Evolutionary conservation across 2,113 vertebrate species (phyloP).

Genomic region (Leucoraja erinaceus): DNA sequence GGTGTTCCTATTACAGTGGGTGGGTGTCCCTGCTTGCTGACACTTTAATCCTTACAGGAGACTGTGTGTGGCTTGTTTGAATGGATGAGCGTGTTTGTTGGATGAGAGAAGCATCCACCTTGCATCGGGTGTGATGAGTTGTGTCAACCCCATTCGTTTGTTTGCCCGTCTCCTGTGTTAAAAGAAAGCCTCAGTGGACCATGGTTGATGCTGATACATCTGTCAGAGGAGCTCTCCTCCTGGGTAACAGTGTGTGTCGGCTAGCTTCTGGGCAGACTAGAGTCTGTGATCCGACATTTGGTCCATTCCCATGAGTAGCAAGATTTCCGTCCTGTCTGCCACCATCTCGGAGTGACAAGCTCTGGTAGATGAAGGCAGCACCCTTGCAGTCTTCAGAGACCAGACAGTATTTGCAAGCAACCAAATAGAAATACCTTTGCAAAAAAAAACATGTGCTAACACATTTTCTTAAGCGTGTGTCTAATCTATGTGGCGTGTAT

Average conservation of each 20-base stretch:
- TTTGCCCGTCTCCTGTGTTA: constrained; percentile 35
- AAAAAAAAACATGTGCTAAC: not conserved
- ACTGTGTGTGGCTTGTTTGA: not conserved
- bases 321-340: constrained; percentile 39
- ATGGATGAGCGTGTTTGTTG: not conserved
- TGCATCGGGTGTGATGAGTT: constrained; percentile 12
- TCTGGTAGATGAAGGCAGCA: constrained; percentile 41
- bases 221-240: constrained; percentile 39
- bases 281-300: constrained; percentile 42
- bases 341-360: constrained; percentile 43
- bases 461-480: not conserved
- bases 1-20: not conserved
- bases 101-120: not conserved
- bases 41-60: not conserved
- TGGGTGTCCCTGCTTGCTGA: not conserved
- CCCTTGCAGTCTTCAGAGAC: constrained; percentile 44
- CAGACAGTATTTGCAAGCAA: constrained; percentile 51
- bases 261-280: constrained; percentile 39
- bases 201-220: constrained; percentile 39
- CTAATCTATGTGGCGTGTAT: not conserved
- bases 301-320: constrained; percentile 39
- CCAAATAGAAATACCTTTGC: constrained; percentile 43
- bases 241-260: constrained; percentile 38
- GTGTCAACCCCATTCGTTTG: constrained; percentile 22
- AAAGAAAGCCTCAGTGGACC: constrained; percentile 37